Base-by-base conservation (phyloP, 2,888 invertebrate species). In the Caenorhabditis plicata region DNA sequence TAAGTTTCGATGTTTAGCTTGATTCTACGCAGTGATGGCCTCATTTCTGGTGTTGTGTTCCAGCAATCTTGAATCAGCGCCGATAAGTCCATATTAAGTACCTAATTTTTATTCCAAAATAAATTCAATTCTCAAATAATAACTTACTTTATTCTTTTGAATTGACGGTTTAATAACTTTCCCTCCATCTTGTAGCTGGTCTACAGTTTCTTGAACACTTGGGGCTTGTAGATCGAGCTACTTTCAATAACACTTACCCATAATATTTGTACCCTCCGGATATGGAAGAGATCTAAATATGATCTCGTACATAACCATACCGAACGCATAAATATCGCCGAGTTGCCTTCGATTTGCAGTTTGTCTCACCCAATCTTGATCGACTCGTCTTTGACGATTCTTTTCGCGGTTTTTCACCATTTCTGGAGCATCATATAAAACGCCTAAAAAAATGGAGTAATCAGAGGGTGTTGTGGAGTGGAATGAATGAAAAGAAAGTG, bases 301-400 rank as follows among this genome's bases (percentile, higher is more conserved):
- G 31, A 79, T 79, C 43, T 79, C 79, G 45, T 69, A 69, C 61
- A 70, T 62, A 17, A 71, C 62, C 64, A 80, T 70, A 25, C 79
- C 78, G 49, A 80, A 78, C 19, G 73, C 73, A 53, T 79, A 79
- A 20, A 80, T 68, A 47, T 79, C 79, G 38, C 74, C 75, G 19
- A 74, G 52, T 52, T 78, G 72, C 25, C 75, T 54, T 17, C 62
- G 26, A 2, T 42, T 39, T 29, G 48, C 45, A 8, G 65, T 60
- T 50, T 68, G 68, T 31, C 54, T 44, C 41, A 57, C 40, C 69
- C 69, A 69, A 27, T 69, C 70, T 45, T 70, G 68, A 64, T 73
- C 73, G n/a, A 73, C 68, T 32, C 73, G 32, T 48, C 68, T 43
- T 22, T 36, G 32, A 15, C 68, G 40, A 48, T 79, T 79, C 43